phyloP scores from a whole-genome alignment of 1,140 invertebrate species.

The Trigoniulus corallinus region DNA sequence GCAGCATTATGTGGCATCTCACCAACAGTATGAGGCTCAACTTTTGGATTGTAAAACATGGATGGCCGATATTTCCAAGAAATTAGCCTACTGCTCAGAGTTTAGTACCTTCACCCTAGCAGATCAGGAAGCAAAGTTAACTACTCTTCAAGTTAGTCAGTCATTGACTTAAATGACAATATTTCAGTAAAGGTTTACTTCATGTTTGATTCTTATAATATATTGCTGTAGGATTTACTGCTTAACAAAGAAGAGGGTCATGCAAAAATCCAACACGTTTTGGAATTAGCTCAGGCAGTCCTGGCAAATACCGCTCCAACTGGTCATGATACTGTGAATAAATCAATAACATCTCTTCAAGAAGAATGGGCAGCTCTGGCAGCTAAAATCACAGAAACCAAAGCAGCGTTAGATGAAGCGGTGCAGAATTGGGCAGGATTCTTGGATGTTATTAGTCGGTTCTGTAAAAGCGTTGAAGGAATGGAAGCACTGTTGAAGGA shows the following conservation, averaged over 20 bases:
- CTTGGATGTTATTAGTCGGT: conserved; percentile 65
- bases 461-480: conserved; percentile 63
- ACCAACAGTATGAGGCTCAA: conserved; percentile 71
- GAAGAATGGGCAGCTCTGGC: conserved; percentile 75
- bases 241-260: conserved; percentile 82
- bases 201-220: background rate
- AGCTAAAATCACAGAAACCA: conserved; percentile 74
- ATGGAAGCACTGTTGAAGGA: conserved; percentile 53
- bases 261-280: conserved; percentile 60
- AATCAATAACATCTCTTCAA: conserved; percentile 61
- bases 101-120: conserved; percentile 60
- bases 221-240: conserved; percentile 51
- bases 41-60: conserved; percentile 61
- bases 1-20: conserved; percentile 77
- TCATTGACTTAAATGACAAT: background rate
- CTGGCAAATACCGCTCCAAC: conserved; percentile 74
- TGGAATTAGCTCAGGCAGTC: conserved; percentile 80
- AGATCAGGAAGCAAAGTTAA: conserved; percentile 67
- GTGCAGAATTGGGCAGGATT: conserved; percentile 78
- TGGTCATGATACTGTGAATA: conserved; percentile 73
- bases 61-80: conserved; percentile 67
- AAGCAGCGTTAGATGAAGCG: conserved; percentile 58
- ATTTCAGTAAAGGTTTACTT: background rate
- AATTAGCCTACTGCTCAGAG: conserved; percentile 67
- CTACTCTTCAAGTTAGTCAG: conserved; percentile 39